A percentile compares a stretch with the other conserved stretches of the same genome.
These are phyloP conservation scores for Corticium candelabrum DNA, from an alignment of 37 sponge, comb jelly and placozoan genomes.

Conservation along the genomic window DNA sequence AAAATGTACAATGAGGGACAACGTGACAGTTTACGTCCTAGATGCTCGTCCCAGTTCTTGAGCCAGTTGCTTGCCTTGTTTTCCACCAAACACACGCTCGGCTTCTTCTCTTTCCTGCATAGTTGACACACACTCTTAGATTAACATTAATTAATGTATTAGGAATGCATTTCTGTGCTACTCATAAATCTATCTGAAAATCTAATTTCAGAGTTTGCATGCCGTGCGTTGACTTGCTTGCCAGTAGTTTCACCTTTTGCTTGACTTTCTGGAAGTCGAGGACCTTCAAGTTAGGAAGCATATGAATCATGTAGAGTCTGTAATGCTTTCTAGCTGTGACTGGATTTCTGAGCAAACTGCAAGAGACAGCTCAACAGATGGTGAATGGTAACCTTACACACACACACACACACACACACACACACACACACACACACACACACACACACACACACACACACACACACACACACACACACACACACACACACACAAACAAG, in stretches of 20 bases:
- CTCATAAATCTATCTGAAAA: no score
- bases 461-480: conserved; percentile 10
- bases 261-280: conserved; percentile 79
- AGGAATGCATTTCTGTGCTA: no score
- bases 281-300: conserved; percentile 68
- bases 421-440: conserved; percentile 5
- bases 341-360: conserved; percentile 75
- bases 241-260: conserved; percentile 66
- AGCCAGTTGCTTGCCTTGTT: neutral
- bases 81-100: conserved; percentile 48
- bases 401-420: conserved; percentile 5
- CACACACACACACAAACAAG: no score
- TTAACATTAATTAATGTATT: neutral
- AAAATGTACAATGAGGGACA: no score
- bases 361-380: neutral
- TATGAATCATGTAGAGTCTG: conserved; percentile 67
- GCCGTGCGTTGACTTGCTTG: no score
- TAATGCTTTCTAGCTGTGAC: conserved; percentile 76
- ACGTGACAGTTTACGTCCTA: no score
- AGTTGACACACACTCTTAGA: neutral
- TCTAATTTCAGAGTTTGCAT: no score
- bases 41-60: neutral
- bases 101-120: conserved; percentile 64
- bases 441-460: conserved; percentile 5
- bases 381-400: neutral